Base-by-base conservation (phyloP, 1,140 invertebrate genomes). In the Phymastichus coffea region DNA sequence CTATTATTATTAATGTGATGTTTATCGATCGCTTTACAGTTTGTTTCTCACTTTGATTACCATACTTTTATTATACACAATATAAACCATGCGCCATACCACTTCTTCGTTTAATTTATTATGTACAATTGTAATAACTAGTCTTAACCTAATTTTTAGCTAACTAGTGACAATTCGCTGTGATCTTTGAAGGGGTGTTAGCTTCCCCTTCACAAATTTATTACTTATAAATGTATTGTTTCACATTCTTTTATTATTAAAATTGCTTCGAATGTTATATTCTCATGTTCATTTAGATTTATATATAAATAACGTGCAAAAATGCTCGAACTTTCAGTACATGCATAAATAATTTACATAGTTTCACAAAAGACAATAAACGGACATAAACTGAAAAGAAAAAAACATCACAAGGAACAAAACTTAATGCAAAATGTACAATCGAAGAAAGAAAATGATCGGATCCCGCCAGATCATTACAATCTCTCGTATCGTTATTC, bases 271-370 rank as follows among this genome's bases (percentile, higher is more conserved):
- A 47, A 49, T 33, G 54, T 61, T 38, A 48, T 37, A 49, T 30
- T 41, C 44, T 61, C n/a, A n/a, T 54, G 40, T 14, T 20, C 20
- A 26, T 57, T 3, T 43, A 37, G 49, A 22, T 48, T 62, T 30
- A 51, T 51, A 63, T 63, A 66, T 67, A 72, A 72, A 74, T 69
- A 75, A 61, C 46, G 51, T 65, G 68, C 41, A 57, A 69, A 63
- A 68, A 58, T 40, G 37, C 61, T 51, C 43, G 49, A 63, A 61
- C 54, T 59, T 30, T 62, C 59, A 66, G 63, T 66, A 68, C 67
- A 63, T 66, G 54, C 75, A 78, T 76, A 78, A 76, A 77, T 77
- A 77, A 66, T 76, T 68, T 77, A 73, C 68, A 70, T 47, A 43
- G 30, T 28, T 52, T 63, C 43, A 12, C 30, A 6, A 44, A 25